Base-by-base conservation (phyloP, 2,888 invertebrate genomes). In the Branchellion lobata region DNA sequence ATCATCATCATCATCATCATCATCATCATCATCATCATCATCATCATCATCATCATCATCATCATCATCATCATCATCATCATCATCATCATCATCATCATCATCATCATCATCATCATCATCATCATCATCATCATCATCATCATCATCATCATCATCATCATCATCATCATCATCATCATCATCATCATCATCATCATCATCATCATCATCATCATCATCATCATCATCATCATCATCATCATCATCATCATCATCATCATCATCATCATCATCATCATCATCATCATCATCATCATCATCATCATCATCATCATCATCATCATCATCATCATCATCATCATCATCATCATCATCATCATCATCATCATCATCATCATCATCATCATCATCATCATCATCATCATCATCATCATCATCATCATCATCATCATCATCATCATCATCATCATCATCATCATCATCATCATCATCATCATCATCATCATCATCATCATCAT, bases 1-100 rank as follows among this genome's bases (percentile, higher is more conserved):
- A 57, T 57, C 57, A 57, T 57, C 57, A 57, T 57, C 1, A 57
- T 57, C 57, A 57, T 57, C 57, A 57, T 57, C 57, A n/a, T 57
- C 57, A 1, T 57, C 57, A 57, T 57, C 57, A 57, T 57, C 57
- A 57, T 57, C 1, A 57, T 57, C 57, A 57, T 57, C 57, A 57
- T 57, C 57, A n/a, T 57, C 57, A 1, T 57, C 57, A 57, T 57
- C 57, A 57, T 57, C 57, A 57, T 57, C 1, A 57, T 57, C 57
- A 57, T 57, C 57, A 57, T 57, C 57, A n/a, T 57, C 57, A 1
- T 57, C 57, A 57, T 57, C 57, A 57, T 57, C 57, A 57, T 57
- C 1, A 57, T 57, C 57, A 57, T 57, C 57, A 57, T 57, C 57
- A n/a, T 57, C 57, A 1, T 57, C 57, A 57, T 57, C 57, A 57